Conservation (phyloP, 2,888 invertebrate species). For the Glaucopsyche alexis region DNA sequence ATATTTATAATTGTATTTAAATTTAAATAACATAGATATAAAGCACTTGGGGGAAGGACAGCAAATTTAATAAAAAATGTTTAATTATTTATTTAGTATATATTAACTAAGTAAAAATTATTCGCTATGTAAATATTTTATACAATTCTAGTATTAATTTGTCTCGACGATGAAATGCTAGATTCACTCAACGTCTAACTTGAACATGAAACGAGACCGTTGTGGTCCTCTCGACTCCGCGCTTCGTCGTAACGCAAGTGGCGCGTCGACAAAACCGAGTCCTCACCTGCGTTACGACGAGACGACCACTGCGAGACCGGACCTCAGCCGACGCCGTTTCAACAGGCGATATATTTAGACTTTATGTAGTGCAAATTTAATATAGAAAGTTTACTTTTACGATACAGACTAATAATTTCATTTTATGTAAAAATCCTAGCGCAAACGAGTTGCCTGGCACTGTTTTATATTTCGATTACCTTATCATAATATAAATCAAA, state of each 20-base stretch:
- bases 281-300: constrained; percentile 21
- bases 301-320: constrained; percentile 48
- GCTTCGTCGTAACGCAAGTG: constrained; percentile 30
- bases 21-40: constrained; percentile 80
- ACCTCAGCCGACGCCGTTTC: constrained; percentile 77
- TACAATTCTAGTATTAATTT: constrained; percentile 78
- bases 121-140: constrained; percentile 79
- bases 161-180: constrained; percentile 73
- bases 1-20: constrained; percentile 74
- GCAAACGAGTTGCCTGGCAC: constrained; percentile 77
- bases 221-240: constrained; percentile 39
- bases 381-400: constrained; percentile 76
- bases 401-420: constrained; percentile 76
- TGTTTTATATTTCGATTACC: constrained; percentile 73
- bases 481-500: constrained; percentile 77
- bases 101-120: constrained; percentile 80
- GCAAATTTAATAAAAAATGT: constrained; percentile 81
- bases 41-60: constrained; percentile 82
- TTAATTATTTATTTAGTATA: constrained; percentile 76
- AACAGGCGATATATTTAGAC: constrained; percentile 64
- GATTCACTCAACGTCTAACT: constrained; percentile 71
- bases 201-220: constrained; percentile 63
- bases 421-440: constrained; percentile 78
- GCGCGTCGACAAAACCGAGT: constrained; percentile 26
- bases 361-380: constrained; percentile 75